Evolutionary conservation across 1,140 invertebrate genomes (phyloP), one percentile per base, ranked within the genome.

Genomic region (Achroia grisella): DNA sequence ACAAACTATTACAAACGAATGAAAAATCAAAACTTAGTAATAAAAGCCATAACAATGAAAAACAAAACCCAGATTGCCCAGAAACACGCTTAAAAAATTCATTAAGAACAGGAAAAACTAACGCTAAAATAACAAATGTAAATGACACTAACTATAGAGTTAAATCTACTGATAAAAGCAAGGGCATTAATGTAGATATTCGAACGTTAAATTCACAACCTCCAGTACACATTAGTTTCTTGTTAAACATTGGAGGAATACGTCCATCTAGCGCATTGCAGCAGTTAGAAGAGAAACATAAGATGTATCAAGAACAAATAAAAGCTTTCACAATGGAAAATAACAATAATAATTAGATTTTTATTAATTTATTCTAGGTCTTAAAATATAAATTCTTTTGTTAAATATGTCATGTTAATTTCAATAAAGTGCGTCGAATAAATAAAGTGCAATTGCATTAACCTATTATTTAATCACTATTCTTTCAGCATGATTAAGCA

Each of bases 281-380:
- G 46, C 59, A 48, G 15, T 47, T 82, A 33, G 78, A 84, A 56
- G 76, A 74, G 39, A 79, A 82, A 62, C 80, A 84, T 48, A 59
- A 62, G 35, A 66, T 71, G 49, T 84, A 74, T 48, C 78, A 82
- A 42, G 74, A 82, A 41, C 69, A 70, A 62, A 69, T 84, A 4
- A 82, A 75, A 62, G 51, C 50, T 3, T 76, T 71, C 39, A 56
- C 52, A 2, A 29, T 58, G 15, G 52, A 69, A 17, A 37, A 37
- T 8, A 41, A 46, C 6, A 49, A 53, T 4, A 59, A 53, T 34
- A 15, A 17, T 10, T 56, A 48, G 43, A 39, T 39, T 17, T 28
- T 28, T n/a, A 39, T 35, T 32, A 13, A 35, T 30, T 46, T 23
- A 3, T 3, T 23, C 10, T 23, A 41, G 23, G 9, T 17, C 10